Conservation (phyloP, 2,888 invertebrate genomes). For the Parasteatoda lunata region DNA sequence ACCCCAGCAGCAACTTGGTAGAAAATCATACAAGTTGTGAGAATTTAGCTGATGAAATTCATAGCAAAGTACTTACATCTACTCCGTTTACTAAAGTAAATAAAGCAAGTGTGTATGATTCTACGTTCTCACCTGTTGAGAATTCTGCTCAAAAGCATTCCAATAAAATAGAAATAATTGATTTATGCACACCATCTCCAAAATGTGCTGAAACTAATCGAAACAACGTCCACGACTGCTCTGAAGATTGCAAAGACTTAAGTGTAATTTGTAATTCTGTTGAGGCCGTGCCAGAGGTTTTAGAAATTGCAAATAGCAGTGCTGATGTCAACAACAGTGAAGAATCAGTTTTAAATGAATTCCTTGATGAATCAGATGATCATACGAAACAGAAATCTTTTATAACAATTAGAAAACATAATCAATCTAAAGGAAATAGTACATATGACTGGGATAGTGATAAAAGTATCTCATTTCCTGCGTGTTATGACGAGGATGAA, state of each 20-base stretch:
- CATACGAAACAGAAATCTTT: constrained; percentile 22
- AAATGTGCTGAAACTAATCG: not conserved
- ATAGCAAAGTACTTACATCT: not conserved
- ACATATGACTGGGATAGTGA: constrained; percentile 59
- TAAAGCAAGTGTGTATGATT: not conserved
- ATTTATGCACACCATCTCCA: constrained; percentile 19
- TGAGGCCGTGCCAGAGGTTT: not conserved
- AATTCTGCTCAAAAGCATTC: not conserved
- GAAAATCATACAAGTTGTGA: not conserved
- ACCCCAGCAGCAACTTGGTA: too few relatives aligned
- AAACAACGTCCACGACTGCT: too few relatives aligned
- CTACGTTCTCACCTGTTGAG: not conserved
- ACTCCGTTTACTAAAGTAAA: not conserved
- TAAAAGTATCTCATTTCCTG: constrained; percentile 42
- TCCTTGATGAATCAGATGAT: constrained; percentile 20
- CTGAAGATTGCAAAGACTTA: not conserved
- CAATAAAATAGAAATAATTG: constrained; percentile 12
- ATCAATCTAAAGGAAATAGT: constrained; percentile 22
- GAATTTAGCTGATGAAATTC: not conserved
- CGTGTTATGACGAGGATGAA: constrained; percentile 41
- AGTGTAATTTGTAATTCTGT: not conserved
- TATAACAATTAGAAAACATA: constrained; percentile 53
- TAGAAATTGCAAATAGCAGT: not conserved
- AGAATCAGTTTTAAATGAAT: constrained; percentile 21
- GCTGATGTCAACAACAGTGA: not conserved